These are phyloP conservation scores for Diogma glabrata DNA, from an alignment of 2,888 invertebrate species.

Conservation along the genomic window DNA sequence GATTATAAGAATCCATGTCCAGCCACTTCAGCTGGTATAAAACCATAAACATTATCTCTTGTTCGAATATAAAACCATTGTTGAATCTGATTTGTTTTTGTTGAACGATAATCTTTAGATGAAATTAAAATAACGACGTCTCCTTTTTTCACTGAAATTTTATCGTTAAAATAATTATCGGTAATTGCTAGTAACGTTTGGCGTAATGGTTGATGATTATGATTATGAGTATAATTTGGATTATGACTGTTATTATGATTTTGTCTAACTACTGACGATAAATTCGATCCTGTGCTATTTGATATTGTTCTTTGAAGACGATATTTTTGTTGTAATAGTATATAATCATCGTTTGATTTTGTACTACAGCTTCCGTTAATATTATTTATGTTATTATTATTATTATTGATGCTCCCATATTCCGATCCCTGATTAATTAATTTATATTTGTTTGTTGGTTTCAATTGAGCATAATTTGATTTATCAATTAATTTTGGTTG, in stretches of 20 bases:
- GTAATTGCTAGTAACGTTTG: slow-evolving; percentile 61
- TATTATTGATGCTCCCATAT: no score
- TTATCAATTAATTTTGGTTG: slow-evolving; percentile 39
- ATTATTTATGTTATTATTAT: no score
- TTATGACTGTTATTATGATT: slow-evolving; percentile 23
- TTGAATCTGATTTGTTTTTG: slow-evolving; percentile 36
- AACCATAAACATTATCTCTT: slow-evolving; percentile 58
- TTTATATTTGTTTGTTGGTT: slow-evolving; percentile 27
- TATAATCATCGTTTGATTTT: slow-evolving; percentile 16
- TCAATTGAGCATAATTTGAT: slow-evolving; percentile 32
- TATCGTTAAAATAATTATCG: slow-evolving; percentile 49
- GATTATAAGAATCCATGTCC: slow-evolving; percentile 62
- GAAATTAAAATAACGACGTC: slow-evolving; percentile 61
- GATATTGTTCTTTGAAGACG: slow-evolving; percentile 21
- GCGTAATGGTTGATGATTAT: slow-evolving; percentile 31
- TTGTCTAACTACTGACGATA: slow-evolving; percentile 1
- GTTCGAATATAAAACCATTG: slow-evolving; percentile 71
- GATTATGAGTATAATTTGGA: slow-evolving; percentile 22
- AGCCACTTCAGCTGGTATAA: slow-evolving; percentile 65
- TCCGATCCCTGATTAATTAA: slow-evolving; percentile 9
- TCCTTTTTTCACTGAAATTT: slow-evolving; percentile 54
- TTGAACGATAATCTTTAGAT: slow-evolving; percentile 38
- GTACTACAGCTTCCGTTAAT: slow-evolving; percentile 16
- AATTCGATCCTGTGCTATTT: slow-evolving; percentile 11
- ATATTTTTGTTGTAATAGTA: slow-evolving; percentile 23